Conservation (phyloP, 1,140 invertebrate species). For the Ceratitis capitata region DNA sequence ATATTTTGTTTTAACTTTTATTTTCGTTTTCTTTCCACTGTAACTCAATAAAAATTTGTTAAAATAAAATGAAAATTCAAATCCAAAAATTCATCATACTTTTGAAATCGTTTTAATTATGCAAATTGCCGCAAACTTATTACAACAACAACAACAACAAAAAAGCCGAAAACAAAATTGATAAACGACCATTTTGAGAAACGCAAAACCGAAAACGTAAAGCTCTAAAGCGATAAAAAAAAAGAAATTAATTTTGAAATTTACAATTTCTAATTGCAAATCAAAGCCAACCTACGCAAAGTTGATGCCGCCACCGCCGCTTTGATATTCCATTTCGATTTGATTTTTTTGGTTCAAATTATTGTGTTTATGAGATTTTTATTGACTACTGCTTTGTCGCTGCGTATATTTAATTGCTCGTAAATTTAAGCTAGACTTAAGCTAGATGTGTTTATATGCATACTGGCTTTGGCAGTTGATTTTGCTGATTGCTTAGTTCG, state of each 20-base stretch:
- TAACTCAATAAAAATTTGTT: not conserved
- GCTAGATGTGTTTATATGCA: not conserved
- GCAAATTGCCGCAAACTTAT: constrained; percentile 49
- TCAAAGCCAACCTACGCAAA: not conserved
- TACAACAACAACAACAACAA: not conserved
- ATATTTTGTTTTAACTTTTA: too few species aligned
- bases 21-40: not conserved
- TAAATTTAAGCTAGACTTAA: not conserved
- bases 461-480: too few species aligned
- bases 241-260: too few species aligned
- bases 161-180: not conserved
- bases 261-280: not conserved
- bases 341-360: not conserved
- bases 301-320: not conserved
- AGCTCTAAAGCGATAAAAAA: not conserved
- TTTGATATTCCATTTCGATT: constrained; percentile 30
- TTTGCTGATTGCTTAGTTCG: not conserved
- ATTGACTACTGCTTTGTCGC: constrained; percentile 3
- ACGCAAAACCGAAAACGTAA: not conserved
- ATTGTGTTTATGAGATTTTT: not conserved
- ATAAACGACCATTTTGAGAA: not conserved
- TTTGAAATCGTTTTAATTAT: constrained; percentile 53
- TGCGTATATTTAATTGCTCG: constrained; percentile 1
- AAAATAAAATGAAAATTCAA: not conserved
- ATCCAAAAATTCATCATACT: constrained; percentile 36